A percentile compares a stretch with the other conserved stretches of the same genome.
phyloP scores from a whole-genome alignment of 2,797 vertebrate genomes.

The Natrix natrix region DNA sequence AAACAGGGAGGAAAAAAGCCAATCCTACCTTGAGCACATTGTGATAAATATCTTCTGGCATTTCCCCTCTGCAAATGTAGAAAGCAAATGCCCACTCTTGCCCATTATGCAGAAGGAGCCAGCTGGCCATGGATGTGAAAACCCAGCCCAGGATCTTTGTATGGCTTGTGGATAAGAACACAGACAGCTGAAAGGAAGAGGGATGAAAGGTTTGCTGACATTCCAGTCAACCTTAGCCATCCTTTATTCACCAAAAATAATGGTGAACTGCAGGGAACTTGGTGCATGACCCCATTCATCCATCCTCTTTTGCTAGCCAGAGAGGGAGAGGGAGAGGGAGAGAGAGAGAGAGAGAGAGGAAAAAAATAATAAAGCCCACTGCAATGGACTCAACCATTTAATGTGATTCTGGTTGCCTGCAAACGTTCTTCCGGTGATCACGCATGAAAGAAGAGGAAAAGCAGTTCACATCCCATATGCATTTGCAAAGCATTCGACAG shows the following conservation, averaged over 20 bases:
- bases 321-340: background rate
- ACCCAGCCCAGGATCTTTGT: constrained; percentile 6
- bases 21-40: background rate
- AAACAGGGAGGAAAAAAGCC: background rate
- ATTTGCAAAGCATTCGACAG: background rate
- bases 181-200: constrained; percentile 10
- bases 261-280: constrained; percentile 35
- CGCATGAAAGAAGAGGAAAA: background rate
- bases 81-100: background rate
- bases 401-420: background rate
- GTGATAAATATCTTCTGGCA: background rate
- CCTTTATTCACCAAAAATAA: constrained; percentile 41
- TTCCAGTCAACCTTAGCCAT: constrained; percentile 32
- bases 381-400: background rate
- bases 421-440: constrained; percentile 25
- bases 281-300: constrained; percentile 29
- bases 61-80: background rate
- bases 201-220: constrained; percentile 30
- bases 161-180: constrained; percentile 18
- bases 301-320: background rate
- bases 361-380: background rate
- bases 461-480: background rate
- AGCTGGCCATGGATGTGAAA: constrained; percentile 19
- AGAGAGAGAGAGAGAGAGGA: background rate
- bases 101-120: constrained; percentile 27